phyloP scores from a whole-genome alignment of 2,113 vertebrate species.

The Chiloscyllium plagiosum region DNA sequence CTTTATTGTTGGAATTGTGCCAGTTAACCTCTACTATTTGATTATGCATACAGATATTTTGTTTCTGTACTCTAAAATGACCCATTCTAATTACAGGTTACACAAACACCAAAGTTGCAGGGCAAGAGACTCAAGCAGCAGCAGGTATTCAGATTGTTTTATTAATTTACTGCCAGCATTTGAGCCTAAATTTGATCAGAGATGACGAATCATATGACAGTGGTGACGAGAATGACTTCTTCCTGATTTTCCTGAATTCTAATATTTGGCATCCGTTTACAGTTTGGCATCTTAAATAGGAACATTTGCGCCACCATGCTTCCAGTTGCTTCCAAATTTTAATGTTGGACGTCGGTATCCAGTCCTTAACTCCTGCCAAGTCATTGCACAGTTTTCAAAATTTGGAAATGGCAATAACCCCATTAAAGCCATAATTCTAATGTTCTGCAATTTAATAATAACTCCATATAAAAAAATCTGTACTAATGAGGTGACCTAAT shows the following conservation, averaged over 20 bases:
- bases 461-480: no score
- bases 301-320: background rate
- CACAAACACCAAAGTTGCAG: background rate
- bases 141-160: constrained; percentile 26
- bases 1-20: background rate
- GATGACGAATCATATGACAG: background rate
- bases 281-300: background rate
- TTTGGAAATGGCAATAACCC: no score
- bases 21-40: background rate
- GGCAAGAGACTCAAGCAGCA: background rate
- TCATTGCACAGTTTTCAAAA: no score
- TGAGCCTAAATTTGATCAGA: background rate
- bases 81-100: background rate
- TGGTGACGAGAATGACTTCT: no score
- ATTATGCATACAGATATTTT: background rate
- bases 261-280: no score
- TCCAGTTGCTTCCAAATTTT: background rate
- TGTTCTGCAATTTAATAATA: no score
- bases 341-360: background rate
- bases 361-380: background rate
- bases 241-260: no score
- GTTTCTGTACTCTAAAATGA: background rate
- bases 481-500: no score
- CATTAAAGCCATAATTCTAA: no score
- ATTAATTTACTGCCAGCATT: background rate